phyloP scores from a whole-genome alignment of 1,140 invertebrate species.

The Ephestia elutella region DNA sequence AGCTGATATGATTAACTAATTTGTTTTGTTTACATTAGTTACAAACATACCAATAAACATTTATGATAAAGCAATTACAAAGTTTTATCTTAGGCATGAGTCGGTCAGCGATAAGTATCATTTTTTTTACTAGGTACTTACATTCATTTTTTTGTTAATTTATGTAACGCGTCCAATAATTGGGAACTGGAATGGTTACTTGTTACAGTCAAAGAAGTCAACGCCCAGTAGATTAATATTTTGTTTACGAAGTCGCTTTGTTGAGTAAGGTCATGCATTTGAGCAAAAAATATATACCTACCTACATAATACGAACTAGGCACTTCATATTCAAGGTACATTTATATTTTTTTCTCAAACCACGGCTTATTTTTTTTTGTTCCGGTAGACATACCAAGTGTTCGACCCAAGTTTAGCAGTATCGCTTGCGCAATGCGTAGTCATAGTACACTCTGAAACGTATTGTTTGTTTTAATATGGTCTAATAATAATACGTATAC shows the following conservation, averaged over 20 bases:
- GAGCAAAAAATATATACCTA: neutral
- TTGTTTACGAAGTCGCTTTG: neutral
- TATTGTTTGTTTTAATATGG: constrained; percentile 5
- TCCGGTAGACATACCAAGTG: neutral
- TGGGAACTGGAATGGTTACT: neutral
- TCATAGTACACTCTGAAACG: neutral
- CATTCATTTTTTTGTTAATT: no score
- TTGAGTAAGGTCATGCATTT: neutral
- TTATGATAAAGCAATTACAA: no score
- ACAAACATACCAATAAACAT: no score
- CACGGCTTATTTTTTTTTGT: neutral
- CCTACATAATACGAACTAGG: no score
- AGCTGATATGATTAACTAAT: no score
- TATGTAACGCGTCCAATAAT: neutral
- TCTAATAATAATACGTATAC: constrained; percentile 5
- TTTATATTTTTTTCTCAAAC: no score
- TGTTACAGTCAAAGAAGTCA: neutral
- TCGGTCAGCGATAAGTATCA: no score
- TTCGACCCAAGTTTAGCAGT: neutral
- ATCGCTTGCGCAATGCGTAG: neutral
- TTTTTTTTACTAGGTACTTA: no score
- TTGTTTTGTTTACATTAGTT: no score
- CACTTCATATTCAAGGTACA: no score
- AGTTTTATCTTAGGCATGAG: no score
- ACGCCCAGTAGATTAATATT: neutral